A percentile compares a stretch with the other conserved stretches of the same genome.
These are phyloP conservation scores for Prosopocoilus inquinatus DNA, from an alignment of 2,888 invertebrate genomes.

Conservation along the genomic window DNA sequence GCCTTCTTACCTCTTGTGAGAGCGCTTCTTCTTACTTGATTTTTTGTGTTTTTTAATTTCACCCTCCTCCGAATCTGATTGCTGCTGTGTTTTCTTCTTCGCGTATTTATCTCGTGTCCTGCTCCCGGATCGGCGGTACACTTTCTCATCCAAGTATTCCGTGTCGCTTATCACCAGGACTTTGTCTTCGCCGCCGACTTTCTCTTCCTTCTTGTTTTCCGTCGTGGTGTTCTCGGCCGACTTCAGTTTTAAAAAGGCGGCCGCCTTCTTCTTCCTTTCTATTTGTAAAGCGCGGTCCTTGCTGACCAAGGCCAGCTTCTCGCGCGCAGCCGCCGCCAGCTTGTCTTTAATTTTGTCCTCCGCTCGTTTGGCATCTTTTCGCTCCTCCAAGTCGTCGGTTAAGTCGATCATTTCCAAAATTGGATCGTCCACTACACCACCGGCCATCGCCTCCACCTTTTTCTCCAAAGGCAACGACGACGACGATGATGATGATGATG, in stretches of 20 bases:
- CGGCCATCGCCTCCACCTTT: background rate
- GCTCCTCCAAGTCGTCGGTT: conserved; percentile 58
- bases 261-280: conserved; percentile 77
- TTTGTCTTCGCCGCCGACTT: conserved; percentile 32
- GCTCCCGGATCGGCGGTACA: conserved; percentile 24
- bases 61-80: conserved; percentile 39
- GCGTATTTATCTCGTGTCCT: conserved; percentile 19
- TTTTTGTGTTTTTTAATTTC: conserved; percentile 46
- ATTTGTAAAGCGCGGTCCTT: conserved; percentile 59
- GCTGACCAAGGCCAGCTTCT: conserved; percentile 58
- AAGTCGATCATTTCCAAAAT: conserved; percentile 59
- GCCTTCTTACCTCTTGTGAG: conserved; percentile 53
- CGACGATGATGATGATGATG: background rate
- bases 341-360: conserved; percentile 62
- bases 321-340: conserved; percentile 55
- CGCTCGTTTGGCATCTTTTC: conserved; percentile 38
- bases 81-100: conserved; percentile 24
- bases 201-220: conserved; percentile 21
- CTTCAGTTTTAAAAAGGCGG: conserved; percentile 66
- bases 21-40: conserved; percentile 52
- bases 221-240: conserved; percentile 31
- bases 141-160: conserved; percentile 42
- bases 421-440: conserved; percentile 45
- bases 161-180: conserved; percentile 27
- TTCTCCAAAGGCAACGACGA: conserved; percentile 3